A percentile compares a stretch with the other conserved stretches of the same genome.
phyloP scores from a whole-genome alignment of 23 tunicate species.

The Oikopleura albicans region DNA sequence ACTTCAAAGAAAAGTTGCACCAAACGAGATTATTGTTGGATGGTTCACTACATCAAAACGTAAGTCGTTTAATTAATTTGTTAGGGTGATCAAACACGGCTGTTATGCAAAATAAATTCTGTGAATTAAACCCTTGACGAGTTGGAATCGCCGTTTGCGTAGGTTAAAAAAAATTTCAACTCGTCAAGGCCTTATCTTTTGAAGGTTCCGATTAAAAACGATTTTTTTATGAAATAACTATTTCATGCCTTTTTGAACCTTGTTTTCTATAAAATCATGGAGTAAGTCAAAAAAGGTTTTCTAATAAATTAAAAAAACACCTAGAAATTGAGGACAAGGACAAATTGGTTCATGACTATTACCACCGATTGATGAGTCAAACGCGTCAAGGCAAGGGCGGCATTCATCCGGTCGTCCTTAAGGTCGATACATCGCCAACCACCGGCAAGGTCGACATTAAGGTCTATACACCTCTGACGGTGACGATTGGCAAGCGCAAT shows the following conservation, averaged over 20 bases:
- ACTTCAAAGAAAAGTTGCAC: constrained; percentile 49
- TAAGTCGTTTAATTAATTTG: background rate
- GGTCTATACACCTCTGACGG: background rate
- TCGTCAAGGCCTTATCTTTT: too few species aligned
- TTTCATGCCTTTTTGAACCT: too few species aligned
- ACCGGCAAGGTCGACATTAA: background rate
- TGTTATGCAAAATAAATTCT: too few species aligned
- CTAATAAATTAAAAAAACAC: background rate
- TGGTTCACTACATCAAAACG: constrained; percentile 28
- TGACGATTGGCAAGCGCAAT: background rate
- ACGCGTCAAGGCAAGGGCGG: background rate
- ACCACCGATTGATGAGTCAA: background rate
- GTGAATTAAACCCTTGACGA: too few species aligned
- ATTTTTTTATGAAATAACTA: too few species aligned
- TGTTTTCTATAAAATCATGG: too few species aligned
- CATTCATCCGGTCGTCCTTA: background rate
- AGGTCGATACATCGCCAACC: background rate
- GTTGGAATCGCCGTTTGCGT: too few species aligned
- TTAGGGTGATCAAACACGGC: too few species aligned
- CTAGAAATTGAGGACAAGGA: background rate
- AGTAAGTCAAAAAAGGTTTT: too few species aligned
- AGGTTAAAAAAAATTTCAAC: too few species aligned
- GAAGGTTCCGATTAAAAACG: too few species aligned
- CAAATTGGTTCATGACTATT: background rate
- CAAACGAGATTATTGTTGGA: constrained; percentile 64